Evolutionary conservation across 2,113 vertebrate species (phyloP).

Genomic region (Sterna hirundo): DNA sequence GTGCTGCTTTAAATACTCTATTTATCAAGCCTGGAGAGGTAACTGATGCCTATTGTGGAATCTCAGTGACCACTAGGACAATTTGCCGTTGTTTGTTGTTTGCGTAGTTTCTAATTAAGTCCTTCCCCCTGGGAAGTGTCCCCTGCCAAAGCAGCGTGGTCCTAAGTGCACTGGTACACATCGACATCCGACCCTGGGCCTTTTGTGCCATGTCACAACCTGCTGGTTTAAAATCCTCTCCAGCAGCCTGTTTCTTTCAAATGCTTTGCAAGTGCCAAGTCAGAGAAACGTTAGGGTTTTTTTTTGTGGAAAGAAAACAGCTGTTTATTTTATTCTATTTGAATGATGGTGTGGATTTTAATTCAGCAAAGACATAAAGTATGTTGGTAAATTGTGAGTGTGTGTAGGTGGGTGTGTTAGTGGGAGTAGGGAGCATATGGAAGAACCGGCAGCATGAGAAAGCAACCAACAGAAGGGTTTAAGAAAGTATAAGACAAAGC

Average conservation of each 20-base stretch:
- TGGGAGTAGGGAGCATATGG: constrained; percentile 52
- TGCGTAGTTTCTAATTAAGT: neutral
- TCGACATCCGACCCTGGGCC: neutral
- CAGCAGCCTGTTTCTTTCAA: neutral
- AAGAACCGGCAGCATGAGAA: constrained; percentile 22
- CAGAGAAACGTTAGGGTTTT: neutral
- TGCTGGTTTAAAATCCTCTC: neutral
- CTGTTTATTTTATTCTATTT: constrained; percentile 56
- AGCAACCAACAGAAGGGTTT: constrained; percentile 12
- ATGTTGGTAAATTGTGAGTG: constrained; percentile 58
- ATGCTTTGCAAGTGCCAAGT: neutral
- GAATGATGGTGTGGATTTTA: constrained; percentile 35
- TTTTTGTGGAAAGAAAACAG: constrained; percentile 38
- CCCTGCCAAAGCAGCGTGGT: neutral
- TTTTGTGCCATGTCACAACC: neutral
- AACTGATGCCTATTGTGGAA: fast-evolving
- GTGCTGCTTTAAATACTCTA: neutral
- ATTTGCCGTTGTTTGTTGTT: fast-evolving
- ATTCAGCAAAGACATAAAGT: constrained; percentile 25
- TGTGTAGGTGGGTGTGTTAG: constrained; percentile 47
- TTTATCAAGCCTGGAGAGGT: neutral
- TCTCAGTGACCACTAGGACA: neutral
- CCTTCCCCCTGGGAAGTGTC: neutral
- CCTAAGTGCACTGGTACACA: neutral
- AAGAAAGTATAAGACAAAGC: neutral